Conservation (phyloP, 2,113 vertebrate genomes). For the Poeciliopsis retropinna region DNA sequence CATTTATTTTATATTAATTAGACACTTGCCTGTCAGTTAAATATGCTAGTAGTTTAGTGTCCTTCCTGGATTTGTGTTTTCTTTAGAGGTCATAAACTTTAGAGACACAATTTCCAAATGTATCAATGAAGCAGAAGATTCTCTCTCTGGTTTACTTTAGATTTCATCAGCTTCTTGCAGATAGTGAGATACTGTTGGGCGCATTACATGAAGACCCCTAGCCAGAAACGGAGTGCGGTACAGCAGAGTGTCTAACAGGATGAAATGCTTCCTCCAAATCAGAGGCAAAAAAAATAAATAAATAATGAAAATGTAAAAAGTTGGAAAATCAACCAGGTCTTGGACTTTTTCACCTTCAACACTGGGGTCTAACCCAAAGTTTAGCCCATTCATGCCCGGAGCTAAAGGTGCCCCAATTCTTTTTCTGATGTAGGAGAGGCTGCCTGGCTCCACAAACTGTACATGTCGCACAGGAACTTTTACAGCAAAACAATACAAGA, state of each 20-base stretch:
- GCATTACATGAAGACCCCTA: neutral
- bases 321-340: neutral
- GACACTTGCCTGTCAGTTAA: neutral
- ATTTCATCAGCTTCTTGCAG: neutral
- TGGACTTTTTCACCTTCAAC: neutral
- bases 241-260: neutral
- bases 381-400: neutral
- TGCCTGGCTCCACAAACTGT: neutral
- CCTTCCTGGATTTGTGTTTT: neutral
- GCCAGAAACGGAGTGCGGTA: neutral
- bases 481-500: neutral
- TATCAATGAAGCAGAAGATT: neutral
- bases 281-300: neutral
- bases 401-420: neutral
- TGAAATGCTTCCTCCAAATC: neutral
- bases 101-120: neutral
- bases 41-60: neutral
- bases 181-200: neutral
- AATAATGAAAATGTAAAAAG: neutral
- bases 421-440: neutral
- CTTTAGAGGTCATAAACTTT: neutral
- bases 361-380: neutral
- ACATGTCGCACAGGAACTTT: neutral
- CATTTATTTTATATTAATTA: constrained; percentile 2
- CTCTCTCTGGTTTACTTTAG: neutral